Base-by-base conservation (phyloP, 2,113 vertebrate species). In the Aptenodytes patagonicus region DNA sequence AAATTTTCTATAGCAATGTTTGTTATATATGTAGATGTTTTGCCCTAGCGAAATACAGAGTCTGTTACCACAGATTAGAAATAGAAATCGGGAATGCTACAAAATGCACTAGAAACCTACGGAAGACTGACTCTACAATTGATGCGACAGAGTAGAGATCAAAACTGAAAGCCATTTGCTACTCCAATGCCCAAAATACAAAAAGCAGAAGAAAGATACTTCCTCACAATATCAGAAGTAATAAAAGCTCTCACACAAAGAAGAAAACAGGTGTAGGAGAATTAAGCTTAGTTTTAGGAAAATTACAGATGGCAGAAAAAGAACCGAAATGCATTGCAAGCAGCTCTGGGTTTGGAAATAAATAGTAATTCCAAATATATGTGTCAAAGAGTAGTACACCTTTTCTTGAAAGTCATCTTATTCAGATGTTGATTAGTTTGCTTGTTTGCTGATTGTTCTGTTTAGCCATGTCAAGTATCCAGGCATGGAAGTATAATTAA, bases 111-210 rank as follows among this genome's bases (percentile, higher is more conserved):
- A 62, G 68, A 83, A 90, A 92, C 46, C 34, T 76, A 83, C 65
- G 87, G 93, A 93, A 96, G 85, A 65, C 44, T 92, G 68, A 76
- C 51, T 95, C 54, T 77, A 44, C 58, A 88, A 78, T 52, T 96
- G 93, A 95, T 85, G 60, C 2, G 34, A 94, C 70, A 80, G 58
- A 76, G 49, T 1, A 89, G 80, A 94, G 83, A 97, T 97, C 68
- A 89, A 95, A 96, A 83, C 75, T 94, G 95, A 96, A 97, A 96
- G 79, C 51, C 79, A 92, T 96, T 95, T 96, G 96, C 93, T 95
- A 96, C 84, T 94, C 75, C 66, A 96, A 20, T 92, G 61, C 71
- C 42, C 91, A 40, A 88, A 92, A 82, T 87, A 92, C 62, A 94
- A 96, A 91, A 97, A 90, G 26, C 44, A 93, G 60, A 93, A 85